Percentiles rank a stretch among this genome's conserved stretches.
phyloP scores from a whole-genome alignment of 2,797 vertebrate genomes.

The Echeneis naucrates region DNA sequence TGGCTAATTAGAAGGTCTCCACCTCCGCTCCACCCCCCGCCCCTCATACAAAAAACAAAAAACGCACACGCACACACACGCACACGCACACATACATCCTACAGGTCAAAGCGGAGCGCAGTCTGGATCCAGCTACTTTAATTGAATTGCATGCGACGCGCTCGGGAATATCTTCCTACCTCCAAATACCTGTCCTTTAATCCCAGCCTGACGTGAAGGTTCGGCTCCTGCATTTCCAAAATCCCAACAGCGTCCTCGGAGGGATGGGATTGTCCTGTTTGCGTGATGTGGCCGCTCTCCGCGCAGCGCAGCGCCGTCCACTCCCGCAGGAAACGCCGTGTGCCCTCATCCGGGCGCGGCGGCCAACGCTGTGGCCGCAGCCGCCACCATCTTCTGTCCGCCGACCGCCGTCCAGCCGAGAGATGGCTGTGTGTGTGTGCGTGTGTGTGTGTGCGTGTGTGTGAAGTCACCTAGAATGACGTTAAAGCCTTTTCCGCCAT shows the following conservation, averaged over 20 bases:
- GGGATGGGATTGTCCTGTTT: conserved; percentile 16
- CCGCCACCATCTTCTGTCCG: conserved; percentile 77
- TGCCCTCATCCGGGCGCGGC: conserved; percentile 49
- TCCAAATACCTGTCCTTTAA: conserved; percentile 39
- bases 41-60: neutral
- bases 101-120: conserved; percentile 57
- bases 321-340: conserved; percentile 17
- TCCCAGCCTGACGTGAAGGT: conserved; percentile 32
- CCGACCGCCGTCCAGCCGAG: conserved; percentile 51
- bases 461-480: conserved; percentile 14
- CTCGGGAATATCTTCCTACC: conserved; percentile 32
- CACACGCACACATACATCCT: conserved; percentile 34
- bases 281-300: conserved; percentile 31
- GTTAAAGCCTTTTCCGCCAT: conserved; percentile 30
- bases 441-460: neutral
- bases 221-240: conserved; percentile 38
- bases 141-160: conserved; percentile 39
- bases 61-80: neutral
- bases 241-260: conserved; percentile 31
- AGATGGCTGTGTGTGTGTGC: conserved; percentile 15
- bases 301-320: conserved; percentile 19
- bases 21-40: conserved; percentile 49
- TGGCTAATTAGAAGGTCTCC: conserved; percentile 70
- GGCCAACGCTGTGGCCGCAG: conserved; percentile 46
- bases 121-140: conserved; percentile 59